phyloP scores from a whole-genome alignment of 2,113 vertebrate genomes.

The Zosterops hypoxanthus region DNA sequence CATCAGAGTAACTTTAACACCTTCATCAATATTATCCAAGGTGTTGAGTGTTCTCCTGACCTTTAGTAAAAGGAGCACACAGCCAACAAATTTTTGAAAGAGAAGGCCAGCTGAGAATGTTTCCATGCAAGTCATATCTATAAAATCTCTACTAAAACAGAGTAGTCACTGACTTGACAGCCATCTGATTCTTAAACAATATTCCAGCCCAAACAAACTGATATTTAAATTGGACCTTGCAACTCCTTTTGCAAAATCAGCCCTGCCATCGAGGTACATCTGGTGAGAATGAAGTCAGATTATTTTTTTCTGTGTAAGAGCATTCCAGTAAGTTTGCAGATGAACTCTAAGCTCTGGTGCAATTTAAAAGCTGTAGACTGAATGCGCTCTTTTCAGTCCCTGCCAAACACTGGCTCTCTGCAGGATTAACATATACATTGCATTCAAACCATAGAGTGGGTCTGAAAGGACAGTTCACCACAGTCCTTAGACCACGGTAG shows the following conservation, averaged over 20 bases:
- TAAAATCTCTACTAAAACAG: conserved; percentile 6
- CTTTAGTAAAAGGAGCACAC: background rate
- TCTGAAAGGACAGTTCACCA: background rate
- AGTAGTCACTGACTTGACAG: background rate
- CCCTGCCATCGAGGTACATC: background rate
- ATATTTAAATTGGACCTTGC: background rate
- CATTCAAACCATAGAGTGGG: background rate
- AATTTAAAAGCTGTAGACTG: background rate
- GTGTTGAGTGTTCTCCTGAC: background rate
- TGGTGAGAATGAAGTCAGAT: background rate
- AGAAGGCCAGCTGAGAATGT: background rate
- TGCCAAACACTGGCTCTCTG: background rate
- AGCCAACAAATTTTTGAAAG: background rate
- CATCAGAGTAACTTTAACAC: background rate
- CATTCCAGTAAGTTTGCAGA: conserved; percentile 14
- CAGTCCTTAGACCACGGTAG: background rate
- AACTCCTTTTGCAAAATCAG: background rate
- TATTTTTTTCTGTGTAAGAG: conserved; percentile 13
- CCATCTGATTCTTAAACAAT: background rate
- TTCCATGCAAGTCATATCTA: background rate
- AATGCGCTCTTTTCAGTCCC: background rate
- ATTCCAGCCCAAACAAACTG: background rate
- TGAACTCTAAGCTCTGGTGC: background rate
- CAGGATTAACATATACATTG: background rate
- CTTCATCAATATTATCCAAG: background rate